These are phyloP conservation scores for Alviniconcha strummeri DNA, from an alignment of 2,888 invertebrate species.

Conservation along the genomic window DNA sequence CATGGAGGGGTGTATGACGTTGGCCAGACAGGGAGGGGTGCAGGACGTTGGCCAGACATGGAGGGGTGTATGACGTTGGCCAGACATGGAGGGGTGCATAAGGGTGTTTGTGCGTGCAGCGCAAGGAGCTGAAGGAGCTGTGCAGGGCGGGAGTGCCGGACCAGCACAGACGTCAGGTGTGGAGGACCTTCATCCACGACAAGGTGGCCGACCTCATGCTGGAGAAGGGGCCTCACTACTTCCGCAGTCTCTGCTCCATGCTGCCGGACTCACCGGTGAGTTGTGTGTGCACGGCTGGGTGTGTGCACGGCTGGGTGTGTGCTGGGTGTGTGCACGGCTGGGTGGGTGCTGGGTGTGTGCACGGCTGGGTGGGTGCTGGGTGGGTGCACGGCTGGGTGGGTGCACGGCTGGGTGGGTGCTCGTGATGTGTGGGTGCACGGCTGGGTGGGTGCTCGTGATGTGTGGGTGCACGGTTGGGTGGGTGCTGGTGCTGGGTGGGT, in stretches of 20 bases:
- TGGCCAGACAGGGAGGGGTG: no score
- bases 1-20: no score
- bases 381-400: not conserved
- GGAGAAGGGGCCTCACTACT: constrained; percentile 75
- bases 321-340: not conserved
- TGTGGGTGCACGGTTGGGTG: not conserved
- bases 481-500: no score
- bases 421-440: not conserved
- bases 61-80: no score
- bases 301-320: not conserved
- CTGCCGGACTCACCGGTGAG: constrained; percentile 74
- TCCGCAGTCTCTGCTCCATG: constrained; percentile 73
- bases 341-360: not conserved
- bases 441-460: not conserved
- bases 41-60: no score
- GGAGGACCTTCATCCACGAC: constrained; percentile 73
- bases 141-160: constrained; percentile 75
- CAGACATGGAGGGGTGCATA: not conserved
- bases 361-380: not conserved
- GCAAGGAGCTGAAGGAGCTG: constrained; percentile 74
- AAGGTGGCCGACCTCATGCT: constrained; percentile 72
- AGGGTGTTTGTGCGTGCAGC: constrained; percentile 40
- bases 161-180: constrained; percentile 73
- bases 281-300: not conserved
- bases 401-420: no score